phyloP scores from a whole-genome alignment of 1,140 invertebrate species.

The Acyrthosiphon pisum region DNA sequence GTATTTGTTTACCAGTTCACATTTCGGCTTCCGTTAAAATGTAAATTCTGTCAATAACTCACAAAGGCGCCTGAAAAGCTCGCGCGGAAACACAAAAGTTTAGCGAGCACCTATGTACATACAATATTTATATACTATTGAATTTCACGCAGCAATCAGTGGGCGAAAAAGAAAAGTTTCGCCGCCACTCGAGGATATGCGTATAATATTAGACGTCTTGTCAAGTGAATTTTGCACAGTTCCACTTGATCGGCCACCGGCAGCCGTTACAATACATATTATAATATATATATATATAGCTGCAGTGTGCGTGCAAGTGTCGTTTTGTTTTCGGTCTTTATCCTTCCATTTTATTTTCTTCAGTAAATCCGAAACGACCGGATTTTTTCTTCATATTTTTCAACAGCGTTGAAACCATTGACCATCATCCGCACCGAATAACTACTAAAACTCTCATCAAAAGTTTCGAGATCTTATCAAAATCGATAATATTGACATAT shows the following conservation, averaged over 20 bases:
- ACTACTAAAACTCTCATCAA: neutral
- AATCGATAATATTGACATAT: neutral
- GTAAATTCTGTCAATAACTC: conserved; percentile 1
- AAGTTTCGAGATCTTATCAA: neutral
- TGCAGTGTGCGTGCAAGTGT: neutral
- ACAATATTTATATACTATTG: neutral
- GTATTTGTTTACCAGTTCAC: neutral
- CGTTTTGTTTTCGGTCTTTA: neutral
- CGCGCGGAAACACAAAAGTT: neutral
- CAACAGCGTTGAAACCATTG: neutral
- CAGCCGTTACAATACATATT: neutral
- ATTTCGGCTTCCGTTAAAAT: neutral
- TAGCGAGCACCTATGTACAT: neutral
- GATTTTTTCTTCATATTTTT: neutral
- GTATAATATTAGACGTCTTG: neutral
- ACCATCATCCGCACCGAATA: neutral
- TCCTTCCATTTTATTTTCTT: neutral
- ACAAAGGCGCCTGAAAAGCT: neutral
- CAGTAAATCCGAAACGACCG: neutral
- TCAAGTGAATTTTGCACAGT: neutral
- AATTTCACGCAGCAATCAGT: neutral
- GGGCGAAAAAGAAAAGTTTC: neutral
- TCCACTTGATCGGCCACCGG: neutral
- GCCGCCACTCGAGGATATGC: neutral
- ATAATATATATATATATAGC: neutral